A percentile compares a stretch with the other conserved stretches of the same genome.
phyloP scores from a whole-genome alignment of 1,140 invertebrate species.

The Brachionus calyciflorus region DNA sequence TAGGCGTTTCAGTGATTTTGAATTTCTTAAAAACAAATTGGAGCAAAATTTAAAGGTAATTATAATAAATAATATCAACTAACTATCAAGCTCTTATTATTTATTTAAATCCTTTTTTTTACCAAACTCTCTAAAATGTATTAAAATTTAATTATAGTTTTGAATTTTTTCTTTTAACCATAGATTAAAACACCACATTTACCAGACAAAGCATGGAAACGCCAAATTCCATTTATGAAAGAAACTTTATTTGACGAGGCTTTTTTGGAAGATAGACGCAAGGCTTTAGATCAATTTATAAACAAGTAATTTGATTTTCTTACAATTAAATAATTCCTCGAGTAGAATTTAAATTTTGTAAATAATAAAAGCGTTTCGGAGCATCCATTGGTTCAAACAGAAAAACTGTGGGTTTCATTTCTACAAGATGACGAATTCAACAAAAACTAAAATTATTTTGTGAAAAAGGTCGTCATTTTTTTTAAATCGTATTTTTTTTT shows the following conservation, averaged over 20 bases:
- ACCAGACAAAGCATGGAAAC: slow-evolving; percentile 95
- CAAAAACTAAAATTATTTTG: slow-evolving; percentile 25
- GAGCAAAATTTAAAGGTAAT: slow-evolving; percentile 98
- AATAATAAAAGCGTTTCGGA: slow-evolving; percentile 14
- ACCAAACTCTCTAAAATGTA: too few species aligned
- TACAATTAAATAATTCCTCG: not conserved
- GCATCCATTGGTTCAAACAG: slow-evolving; percentile 28
- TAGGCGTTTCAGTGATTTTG: slow-evolving; percentile 97
- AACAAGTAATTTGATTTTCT: slow-evolving; percentile 72
- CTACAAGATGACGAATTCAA: slow-evolving; percentile 41
- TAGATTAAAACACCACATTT: slow-evolving; percentile 94
- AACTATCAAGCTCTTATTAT: too few species aligned
- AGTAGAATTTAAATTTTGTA: too few species aligned
- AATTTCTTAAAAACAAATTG: slow-evolving; percentile 96
- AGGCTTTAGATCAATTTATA: slow-evolving; percentile 94
- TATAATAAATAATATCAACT: too few species aligned
- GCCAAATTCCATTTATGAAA: slow-evolving; percentile 92
- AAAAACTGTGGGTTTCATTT: slow-evolving; percentile 41
- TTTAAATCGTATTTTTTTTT: not conserved
- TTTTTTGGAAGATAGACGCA: slow-evolving; percentile 96
- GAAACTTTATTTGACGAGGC: slow-evolving; percentile 99
- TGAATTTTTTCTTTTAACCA: slow-evolving; percentile 44
- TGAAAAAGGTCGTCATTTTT: not conserved
- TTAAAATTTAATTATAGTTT: too few species aligned
- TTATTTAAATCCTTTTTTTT: too few species aligned